These are phyloP conservation scores for Aspidapion aeneum DNA, from an alignment of 2,888 invertebrate species.

Conservation along the genomic window DNA sequence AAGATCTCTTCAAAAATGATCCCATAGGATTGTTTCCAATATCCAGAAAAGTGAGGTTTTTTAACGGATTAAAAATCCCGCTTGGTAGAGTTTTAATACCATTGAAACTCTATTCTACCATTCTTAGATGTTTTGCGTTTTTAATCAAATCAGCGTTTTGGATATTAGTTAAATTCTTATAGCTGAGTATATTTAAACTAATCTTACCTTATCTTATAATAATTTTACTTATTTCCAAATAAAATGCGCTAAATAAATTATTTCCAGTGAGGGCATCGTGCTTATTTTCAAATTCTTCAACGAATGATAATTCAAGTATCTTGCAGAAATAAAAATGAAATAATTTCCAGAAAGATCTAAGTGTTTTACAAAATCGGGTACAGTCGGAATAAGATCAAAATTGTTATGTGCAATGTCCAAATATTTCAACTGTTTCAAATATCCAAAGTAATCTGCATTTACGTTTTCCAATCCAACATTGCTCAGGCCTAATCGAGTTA, in stretches of 20 bases:
- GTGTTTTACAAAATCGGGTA: slow-evolving; percentile 56
- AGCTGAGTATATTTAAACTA: slow-evolving; percentile 56
- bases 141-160: slow-evolving; percentile 49
- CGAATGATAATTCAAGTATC: slow-evolving; percentile 53
- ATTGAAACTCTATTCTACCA: slow-evolving; percentile 55
- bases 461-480: slow-evolving; percentile 47
- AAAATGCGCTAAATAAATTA: too few species aligned
- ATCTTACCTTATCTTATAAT: too few species aligned
- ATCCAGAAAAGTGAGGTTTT: slow-evolving; percentile 51
- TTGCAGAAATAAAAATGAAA: slow-evolving; percentile 49
- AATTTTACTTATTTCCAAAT: too few species aligned
- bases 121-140: slow-evolving; percentile 46
- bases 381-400: slow-evolving; percentile 51
- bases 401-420: slow-evolving; percentile 55
- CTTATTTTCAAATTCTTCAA: slow-evolving; percentile 56
- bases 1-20: slow-evolving; percentile 35
- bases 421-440: slow-evolving; percentile 43
- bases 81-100: slow-evolving; percentile 46
- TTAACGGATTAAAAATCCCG: slow-evolving; percentile 50
- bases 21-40: slow-evolving; percentile 60
- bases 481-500: slow-evolving; percentile 51
- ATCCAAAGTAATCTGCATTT: slow-evolving; percentile 38
- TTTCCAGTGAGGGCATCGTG: slow-evolving; percentile 47
- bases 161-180: slow-evolving; percentile 52
- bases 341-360: slow-evolving; percentile 62